These are phyloP conservation scores for Cotesia glomerata DNA, from an alignment of 1,140 invertebrate species.

Conservation along the genomic window DNA sequence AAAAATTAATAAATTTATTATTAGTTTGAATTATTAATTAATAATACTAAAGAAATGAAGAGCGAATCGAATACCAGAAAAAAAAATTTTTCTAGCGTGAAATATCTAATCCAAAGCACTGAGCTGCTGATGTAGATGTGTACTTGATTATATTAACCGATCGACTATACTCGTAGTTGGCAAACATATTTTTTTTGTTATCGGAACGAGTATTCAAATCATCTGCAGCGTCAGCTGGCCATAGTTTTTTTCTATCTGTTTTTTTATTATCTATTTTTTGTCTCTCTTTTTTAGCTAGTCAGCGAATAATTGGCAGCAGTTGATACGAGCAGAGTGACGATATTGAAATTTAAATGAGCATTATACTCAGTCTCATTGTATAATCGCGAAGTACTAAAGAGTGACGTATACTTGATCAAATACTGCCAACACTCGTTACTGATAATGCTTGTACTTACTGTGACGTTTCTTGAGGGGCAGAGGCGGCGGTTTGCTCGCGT, in stretches of 20 bases:
- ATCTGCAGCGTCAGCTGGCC: slow-evolving; percentile 21
- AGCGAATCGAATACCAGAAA: neutral
- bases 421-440: slow-evolving; percentile 24
- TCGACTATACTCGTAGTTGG: neutral
- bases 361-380: too few species aligned
- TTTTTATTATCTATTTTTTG: slow-evolving; percentile 9
- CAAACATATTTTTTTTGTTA: neutral
- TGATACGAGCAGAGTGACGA: slow-evolving; percentile 13
- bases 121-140: neutral
- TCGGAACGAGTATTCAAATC: slow-evolving; percentile 24
- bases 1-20: too few species aligned
- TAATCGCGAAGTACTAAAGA: neutral
- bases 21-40: too few species aligned
- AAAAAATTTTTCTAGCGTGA: neutral
- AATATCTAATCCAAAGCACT: slow-evolving; percentile 16
- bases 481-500: slow-evolving; percentile 79
- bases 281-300: neutral
- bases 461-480: slow-evolving; percentile 90
- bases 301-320: slow-evolving; percentile 25
- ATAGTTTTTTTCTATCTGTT: slow-evolving; percentile 5
- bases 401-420: slow-evolving; percentile 19
- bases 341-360: neutral
- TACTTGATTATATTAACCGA: neutral
- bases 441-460: slow-evolving; percentile 74
- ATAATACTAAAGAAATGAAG: too few species aligned